Percentiles rank a stretch among this genome's conserved stretches.
These are phyloP conservation scores for Drosophila kanekoi DNA, from an alignment of 2,888 invertebrate species.

Conservation along the genomic window DNA sequence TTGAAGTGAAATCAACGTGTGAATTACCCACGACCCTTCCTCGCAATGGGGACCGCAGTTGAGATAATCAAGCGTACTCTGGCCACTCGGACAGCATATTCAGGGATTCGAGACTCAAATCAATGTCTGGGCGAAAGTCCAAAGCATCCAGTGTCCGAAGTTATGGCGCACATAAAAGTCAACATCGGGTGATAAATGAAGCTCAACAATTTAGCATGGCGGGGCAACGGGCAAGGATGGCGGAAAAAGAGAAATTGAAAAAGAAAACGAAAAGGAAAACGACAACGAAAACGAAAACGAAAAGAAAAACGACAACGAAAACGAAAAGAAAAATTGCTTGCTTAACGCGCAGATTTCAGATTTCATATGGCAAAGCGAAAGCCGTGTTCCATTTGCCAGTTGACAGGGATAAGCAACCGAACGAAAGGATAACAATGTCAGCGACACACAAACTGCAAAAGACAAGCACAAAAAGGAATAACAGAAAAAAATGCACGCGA, in stretches of 20 bases:
- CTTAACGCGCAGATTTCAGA: slow-evolving; percentile 39
- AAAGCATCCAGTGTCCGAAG: slow-evolving; percentile 38
- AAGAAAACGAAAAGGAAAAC: slow-evolving; percentile 9
- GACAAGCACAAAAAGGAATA: slow-evolving; percentile 21
- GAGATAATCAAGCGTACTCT: slow-evolving; percentile 9
- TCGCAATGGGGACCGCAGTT: slow-evolving; percentile 1
- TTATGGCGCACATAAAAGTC: slow-evolving; percentile 69
- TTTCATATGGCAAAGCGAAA: slow-evolving; percentile 29
- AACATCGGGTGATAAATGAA: slow-evolving; percentile 67
- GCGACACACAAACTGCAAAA: slow-evolving; percentile 58
- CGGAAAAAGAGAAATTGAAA: slow-evolving; percentile 2
- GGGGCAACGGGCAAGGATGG: slow-evolving; percentile 9
- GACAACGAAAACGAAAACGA: slow-evolving; percentile 1
- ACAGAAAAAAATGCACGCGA: slow-evolving; percentile 2
- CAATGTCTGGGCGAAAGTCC: slow-evolving; percentile 53
- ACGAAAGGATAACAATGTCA: slow-evolving; percentile 76
- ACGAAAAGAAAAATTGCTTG: slow-evolving; percentile 29
- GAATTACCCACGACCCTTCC: slow-evolving; percentile 5
- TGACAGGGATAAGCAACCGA: slow-evolving; percentile 68
- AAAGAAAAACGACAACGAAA: slow-evolving; percentile 4
- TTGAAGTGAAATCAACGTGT: slow-evolving; percentile 44
- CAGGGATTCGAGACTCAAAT: slow-evolving; percentile 47
- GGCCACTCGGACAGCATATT: slow-evolving; percentile 20
- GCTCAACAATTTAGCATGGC: slow-evolving; percentile 54
- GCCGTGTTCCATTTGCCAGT: slow-evolving; percentile 63